Base-by-base conservation (phyloP, 2,888 invertebrate species). In the Bombylius discolor region DNA sequence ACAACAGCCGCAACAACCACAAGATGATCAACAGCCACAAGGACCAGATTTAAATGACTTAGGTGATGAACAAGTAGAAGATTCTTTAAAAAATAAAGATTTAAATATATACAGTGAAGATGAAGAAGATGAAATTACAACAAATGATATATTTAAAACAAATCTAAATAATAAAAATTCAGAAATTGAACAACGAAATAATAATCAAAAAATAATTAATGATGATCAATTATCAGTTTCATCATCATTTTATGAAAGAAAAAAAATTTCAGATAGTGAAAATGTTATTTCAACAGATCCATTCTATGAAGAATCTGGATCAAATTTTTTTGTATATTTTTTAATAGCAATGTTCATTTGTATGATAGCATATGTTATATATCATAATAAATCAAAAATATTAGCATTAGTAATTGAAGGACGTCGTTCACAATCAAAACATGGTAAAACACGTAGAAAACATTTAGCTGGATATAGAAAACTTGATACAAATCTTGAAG, bases 261-360 rank as follows among this genome's bases (percentile, higher is more conserved):
- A 42, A 42, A 11, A 42, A 23, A 23, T 2, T 23, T 23, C 23
- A 23, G 23, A 23, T 23, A 23, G 23, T 23, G 23, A 23, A 11
- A 42, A 42, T 42, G 8, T 42, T 11, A 11, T 42, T 11, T 42
- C 45, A 45, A 6, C 47, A n/a, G 65, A 65, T 61, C 63, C 61
- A 4, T 66, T 66, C 49, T 64, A 68, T n/a, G 72, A 77, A 48
- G 71, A 76, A 33, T 79, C 80, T 47, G 80, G 82, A 61, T 81
- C 83, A 0, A 81, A 84, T 65, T 83, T 85, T 70, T 82, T 86
- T 69, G 78, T 80, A 3, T 86, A 85, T 67, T 84, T 86, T 67
- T 75, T 82, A 62, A 75, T 82, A 12, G 72, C 81, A 60, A 79
- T 81, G 62, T 74, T 82, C 31, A 65, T 83, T 13, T 79, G 79